A percentile compares a stretch with the other conserved stretches of the same genome.
Conservation (phyloP, 2,113 vertebrate genomes). For the Eublepharis macularius region DNA sequence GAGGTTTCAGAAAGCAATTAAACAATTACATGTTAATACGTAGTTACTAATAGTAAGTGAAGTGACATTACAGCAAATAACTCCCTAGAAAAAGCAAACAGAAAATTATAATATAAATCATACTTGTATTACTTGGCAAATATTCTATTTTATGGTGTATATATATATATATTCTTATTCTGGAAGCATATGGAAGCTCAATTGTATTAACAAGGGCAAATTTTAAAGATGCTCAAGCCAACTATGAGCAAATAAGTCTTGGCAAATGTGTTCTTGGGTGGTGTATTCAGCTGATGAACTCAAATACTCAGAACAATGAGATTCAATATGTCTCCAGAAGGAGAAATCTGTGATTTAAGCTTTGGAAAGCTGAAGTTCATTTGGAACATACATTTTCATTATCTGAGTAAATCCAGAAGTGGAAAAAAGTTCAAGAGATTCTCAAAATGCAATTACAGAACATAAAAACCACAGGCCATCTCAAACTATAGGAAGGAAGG, state of each 20-base stretch:
- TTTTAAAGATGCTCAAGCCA: slow-evolving; percentile 19
- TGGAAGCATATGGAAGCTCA: slow-evolving; percentile 23
- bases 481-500: neutral
- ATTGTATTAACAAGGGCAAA: slow-evolving; percentile 17
- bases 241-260: slow-evolving; percentile 31
- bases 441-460: slow-evolving; percentile 47
- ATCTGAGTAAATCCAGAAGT: slow-evolving; percentile 52
- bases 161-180: neutral
- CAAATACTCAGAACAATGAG: slow-evolving; percentile 53
- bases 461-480: slow-evolving; percentile 38
- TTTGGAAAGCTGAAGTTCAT: slow-evolving; percentile 64
- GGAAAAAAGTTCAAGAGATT: slow-evolving; percentile 64
- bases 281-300: slow-evolving; percentile 29
- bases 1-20: neutral
- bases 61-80: neutral
- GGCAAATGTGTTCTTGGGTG: slow-evolving; percentile 40
- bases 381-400: slow-evolving; percentile 65
- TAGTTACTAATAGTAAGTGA: neutral
- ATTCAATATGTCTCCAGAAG: slow-evolving; percentile 66
- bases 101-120: slow-evolving; percentile 15
- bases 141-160: neutral
- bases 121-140: neutral
- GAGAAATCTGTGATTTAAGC: slow-evolving; percentile 73
- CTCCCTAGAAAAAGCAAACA: neutral
- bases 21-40: neutral